Evolutionary conservation across 1,140 invertebrate genomes (phyloP), one percentile per base, ranked within the genome.

Genomic region (Polyergus mexicanus): DNA sequence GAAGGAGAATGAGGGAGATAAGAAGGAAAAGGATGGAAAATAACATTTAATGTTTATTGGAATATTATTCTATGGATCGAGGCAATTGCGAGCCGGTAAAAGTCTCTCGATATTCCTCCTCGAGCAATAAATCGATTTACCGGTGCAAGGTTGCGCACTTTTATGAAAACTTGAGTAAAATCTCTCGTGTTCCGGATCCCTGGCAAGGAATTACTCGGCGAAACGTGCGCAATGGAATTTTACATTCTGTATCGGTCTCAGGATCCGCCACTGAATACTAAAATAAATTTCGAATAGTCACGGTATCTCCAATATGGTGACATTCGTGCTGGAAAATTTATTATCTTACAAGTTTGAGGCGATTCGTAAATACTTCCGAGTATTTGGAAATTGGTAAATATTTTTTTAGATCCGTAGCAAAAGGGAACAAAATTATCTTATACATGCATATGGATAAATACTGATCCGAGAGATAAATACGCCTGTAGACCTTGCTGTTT

Each of bases 151-250:
- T 58, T 58, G 65, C 19, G 62, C 35, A 72, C 41, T 83, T 60
- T 83, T 74, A 83, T 38, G 66, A 83, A 83, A 83, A 60, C 68
- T 72, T 60, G 54, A 62, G 22, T 28, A 44, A 83, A 83, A 62
- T 83, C 54, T 74, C 41, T 62, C 44, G 38, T 47, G 13, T 74
- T 44, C 25, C 13, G 54, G 25, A 47, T 60, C 54, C 7, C 38
- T 3, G 22, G 68, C 8, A 72, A 74, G 54, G 62, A 56, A 41
- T 32, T 60, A 41, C 38, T 19, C 22, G 78, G 25, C 51, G 25
- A 58, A 65, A 81, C 51, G 28, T 56, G 22, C 35, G 38, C 13
- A 65, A 16, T n/a, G 28, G 35, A 81, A 74, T 83, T 72, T 60
- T 83, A 83, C 41, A 83, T 83, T 74, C 25, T 83, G 19, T 60